These are phyloP conservation scores for Phoebastria nigripes DNA, from an alignment of 2,797 vertebrate genomes.

Conservation along the genomic window DNA sequence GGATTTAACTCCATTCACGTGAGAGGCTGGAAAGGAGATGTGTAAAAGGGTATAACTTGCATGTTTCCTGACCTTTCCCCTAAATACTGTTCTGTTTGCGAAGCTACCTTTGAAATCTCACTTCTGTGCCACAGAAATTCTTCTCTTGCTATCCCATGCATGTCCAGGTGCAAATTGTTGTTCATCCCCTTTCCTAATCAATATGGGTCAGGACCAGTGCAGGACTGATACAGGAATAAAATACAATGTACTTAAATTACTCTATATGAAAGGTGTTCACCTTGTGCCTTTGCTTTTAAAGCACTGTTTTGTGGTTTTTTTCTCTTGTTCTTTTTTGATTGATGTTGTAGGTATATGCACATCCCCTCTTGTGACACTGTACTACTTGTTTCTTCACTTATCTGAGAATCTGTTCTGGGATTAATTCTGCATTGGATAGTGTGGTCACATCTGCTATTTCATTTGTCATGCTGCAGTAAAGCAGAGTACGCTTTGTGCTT, in stretches of 20 bases:
- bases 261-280: background rate
- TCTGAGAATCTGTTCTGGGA: background rate
- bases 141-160: background rate
- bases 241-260: background rate
- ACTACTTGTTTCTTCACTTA: background rate
- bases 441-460: background rate
- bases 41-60: background rate
- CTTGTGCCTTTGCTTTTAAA: background rate
- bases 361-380: background rate
- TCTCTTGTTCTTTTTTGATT: background rate
- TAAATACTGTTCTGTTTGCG: background rate
- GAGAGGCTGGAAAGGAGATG: background rate
- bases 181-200: background rate
- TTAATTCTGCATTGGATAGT: background rate
- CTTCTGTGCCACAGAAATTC: background rate
- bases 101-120: background rate
- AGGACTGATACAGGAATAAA: background rate
- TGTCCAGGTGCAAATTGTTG: background rate
- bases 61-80: background rate
- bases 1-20: no score
- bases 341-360: background rate
- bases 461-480: background rate
- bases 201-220: no score
- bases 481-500: background rate
- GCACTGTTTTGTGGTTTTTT: background rate